Evolutionary conservation across 2,797 vertebrate genomes (phyloP), one percentile per base, ranked within the genome.

Genomic region (Acipenser transmontanus): DNA sequence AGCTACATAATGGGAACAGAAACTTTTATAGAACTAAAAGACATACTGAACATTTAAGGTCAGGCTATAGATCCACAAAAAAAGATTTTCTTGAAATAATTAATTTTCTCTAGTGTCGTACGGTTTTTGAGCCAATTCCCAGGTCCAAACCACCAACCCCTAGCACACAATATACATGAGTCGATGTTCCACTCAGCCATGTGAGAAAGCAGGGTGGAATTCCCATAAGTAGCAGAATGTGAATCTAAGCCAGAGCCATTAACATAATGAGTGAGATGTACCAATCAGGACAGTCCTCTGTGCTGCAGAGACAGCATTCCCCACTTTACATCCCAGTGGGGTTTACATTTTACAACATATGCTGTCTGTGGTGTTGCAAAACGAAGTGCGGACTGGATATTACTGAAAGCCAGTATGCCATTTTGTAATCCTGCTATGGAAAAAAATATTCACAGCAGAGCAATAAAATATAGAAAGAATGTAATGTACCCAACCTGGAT

Each of bases 241-340:
- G 68, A 71, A 73, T 77, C 78, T 77, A 81, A 64, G 70, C 59
- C 66, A 74, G 69, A 70, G 63, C 66, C 65, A 65, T 68, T 73
- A 68, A 52, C 66, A 50, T 47, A 14, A 8, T 72, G 69, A 77
- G 59, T 70, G 63, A 47, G 59, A 20, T 48, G 34, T 6, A 60
- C 8, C 50, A 54, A 51, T 34, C 8, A 65, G 61, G 67, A 56
- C 10, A 71, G 59, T 63, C 60, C 52, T 59, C 61, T 48, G 47
- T 34, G 47, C 59, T 51, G 5, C 9, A 34, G 64, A 47, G 47
- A 9, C 50, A 12, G 6, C 14, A 50, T 50, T 71, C 69, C 63
- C 4, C 34, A 34, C 3, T 34, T 34, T 34, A 50, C 50, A 17
- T 50, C 9, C 50, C 9, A 52, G 48, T 11, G 54, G 1, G 11